Base-by-base conservation (phyloP, 1,140 invertebrate genomes). In the Anoplolepis gracilipes region DNA sequence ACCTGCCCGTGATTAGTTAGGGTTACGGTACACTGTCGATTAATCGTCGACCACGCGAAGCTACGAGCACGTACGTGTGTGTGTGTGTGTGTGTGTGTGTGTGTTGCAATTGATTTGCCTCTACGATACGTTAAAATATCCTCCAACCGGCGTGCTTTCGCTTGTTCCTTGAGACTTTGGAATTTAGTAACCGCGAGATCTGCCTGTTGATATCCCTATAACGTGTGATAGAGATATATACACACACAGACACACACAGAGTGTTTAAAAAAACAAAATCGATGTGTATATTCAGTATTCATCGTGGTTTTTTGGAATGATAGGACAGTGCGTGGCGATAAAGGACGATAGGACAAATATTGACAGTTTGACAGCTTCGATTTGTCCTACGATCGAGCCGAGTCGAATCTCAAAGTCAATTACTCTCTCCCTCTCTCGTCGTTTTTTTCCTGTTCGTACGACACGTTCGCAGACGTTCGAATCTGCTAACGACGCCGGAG, bases 321-420 rank as follows among this genome's bases (percentile, higher is more conserved):
- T 81, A 30, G 42, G 22, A 70, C 77, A 28, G 19, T 10, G 64
- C 49, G 19, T 6, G 64, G 49, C 25, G 65, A 81, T 72, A 42
- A 59, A 49, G 16, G 72, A 59, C 22, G 53, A 7, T 25, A 19
- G 36, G 53, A 72, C 53, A 72, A 72, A 81, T 81, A 81, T 81
- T 81, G 78, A 81, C 64, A 19, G 55, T 72, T 72, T 25, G 46
- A 57, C 49, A 70, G n/a, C 49, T 57, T 19, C 36, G 49, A 72
- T 81, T 72, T 72, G 65, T 72, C 7, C 53, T 33, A 25, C 53
- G 62, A 39, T 82, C 6, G 2, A 73, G 49, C 61, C 67, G 36
- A 36, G 59, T 42, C 39, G 64, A 75, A 67, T 86, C 85, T 86
- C 79, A 86, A 67, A 57, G 61, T 86, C 67, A 85, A 87, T 87